Percentiles rank a stretch among this genome's conserved stretches.
Evolutionary conservation across 2,113 vertebrate species (phyloP).

Genomic region (Talpa occidentalis): DNA sequence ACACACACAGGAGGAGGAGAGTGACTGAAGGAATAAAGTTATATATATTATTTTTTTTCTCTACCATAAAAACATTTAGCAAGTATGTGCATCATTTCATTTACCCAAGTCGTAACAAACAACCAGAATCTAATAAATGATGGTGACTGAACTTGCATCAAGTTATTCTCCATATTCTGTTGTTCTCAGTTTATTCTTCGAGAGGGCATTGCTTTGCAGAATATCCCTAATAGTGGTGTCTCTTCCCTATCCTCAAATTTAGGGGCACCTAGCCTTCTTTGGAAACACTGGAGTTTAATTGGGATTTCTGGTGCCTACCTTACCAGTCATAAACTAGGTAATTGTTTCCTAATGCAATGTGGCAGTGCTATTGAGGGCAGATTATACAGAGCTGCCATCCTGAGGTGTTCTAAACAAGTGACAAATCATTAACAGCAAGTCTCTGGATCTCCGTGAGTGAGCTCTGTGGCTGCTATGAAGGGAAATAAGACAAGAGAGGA

Average conservation of each 20-base stretch:
- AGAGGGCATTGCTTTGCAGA: neutral
- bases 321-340: constrained; percentile 71
- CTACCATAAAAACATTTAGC: neutral
- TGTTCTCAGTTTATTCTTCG: constrained; percentile 10
- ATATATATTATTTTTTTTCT: neutral
- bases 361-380: constrained; percentile 77
- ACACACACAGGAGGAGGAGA: neutral
- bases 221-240: neutral
- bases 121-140: neutral
- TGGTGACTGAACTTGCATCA: neutral
- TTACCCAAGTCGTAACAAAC: constrained; percentile 5
- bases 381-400: constrained; percentile 83
- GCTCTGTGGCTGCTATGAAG: constrained; percentile 78
- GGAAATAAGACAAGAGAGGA: constrained; percentile 78
- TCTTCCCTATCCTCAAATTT: constrained; percentile 61
- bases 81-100: neutral
- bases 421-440: constrained; percentile 86
- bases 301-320: constrained; percentile 69
- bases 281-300: constrained; percentile 75
- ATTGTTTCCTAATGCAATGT: constrained; percentile 79
- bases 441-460: constrained; percentile 79
- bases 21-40: neutral
- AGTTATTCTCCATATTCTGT: neutral
- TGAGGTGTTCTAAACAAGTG: constrained; percentile 83
- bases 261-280: neutral